These are phyloP conservation scores for Liolophura sinensis DNA, from an alignment of 1,140 invertebrate genomes.

Conservation along the genomic window DNA sequence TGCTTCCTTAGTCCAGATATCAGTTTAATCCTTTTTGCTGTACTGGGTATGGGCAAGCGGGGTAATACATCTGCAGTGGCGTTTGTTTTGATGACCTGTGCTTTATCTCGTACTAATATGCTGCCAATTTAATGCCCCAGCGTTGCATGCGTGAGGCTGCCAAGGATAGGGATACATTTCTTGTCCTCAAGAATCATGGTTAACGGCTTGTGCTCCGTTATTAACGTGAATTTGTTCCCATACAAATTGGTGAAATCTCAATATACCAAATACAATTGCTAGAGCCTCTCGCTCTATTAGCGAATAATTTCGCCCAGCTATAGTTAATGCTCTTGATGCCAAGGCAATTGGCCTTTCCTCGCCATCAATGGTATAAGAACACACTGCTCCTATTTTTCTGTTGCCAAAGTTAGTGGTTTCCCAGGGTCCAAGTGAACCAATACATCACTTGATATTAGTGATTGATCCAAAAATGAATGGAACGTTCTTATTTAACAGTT, in stretches of 20 bases:
- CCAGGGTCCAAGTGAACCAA: constrained; percentile 19
- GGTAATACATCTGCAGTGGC: constrained; percentile 13
- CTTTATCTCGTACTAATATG: constrained; percentile 32
- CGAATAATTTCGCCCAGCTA: constrained; percentile 51
- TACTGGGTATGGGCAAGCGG: constrained; percentile 14
- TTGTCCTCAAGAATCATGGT: constrained; percentile 48
- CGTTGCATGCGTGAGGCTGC: constrained; percentile 37
- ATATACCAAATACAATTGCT: constrained; percentile 49
- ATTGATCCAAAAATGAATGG: constrained; percentile 8
- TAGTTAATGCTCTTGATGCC: constrained; percentile 47
- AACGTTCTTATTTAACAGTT: constrained; percentile 16
- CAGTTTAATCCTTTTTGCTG: too few species aligned
- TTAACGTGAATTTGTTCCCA: constrained; percentile 36
- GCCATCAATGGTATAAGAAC: constrained; percentile 19
- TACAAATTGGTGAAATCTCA: constrained; percentile 58
- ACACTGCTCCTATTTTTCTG: constrained; percentile 26
- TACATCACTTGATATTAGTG: constrained; percentile 7
- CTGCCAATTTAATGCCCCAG: constrained; percentile 27
- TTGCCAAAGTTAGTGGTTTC: constrained; percentile 12
- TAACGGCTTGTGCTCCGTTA: constrained; percentile 53
- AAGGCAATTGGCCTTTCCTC: constrained; percentile 46
- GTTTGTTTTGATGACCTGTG: constrained; percentile 19
- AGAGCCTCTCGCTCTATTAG: constrained; percentile 60
- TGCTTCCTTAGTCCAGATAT: not conserved
- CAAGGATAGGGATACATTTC: constrained; percentile 42